Evolutionary conservation across 2,888 invertebrate species (phyloP), one percentile per base, ranked within the genome.

Genomic region (Philonicus albiceps): DNA sequence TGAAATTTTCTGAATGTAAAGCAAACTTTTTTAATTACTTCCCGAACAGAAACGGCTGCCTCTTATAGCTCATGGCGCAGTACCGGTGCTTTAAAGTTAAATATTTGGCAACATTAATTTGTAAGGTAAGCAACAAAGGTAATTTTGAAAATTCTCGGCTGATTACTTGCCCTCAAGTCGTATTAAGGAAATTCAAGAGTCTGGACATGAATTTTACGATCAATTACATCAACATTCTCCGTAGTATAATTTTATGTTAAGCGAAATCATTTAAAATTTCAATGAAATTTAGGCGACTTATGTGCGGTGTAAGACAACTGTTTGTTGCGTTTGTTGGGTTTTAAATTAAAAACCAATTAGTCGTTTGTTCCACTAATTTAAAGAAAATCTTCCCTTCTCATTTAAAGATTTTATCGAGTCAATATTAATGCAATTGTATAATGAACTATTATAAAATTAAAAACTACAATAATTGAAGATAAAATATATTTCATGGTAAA

Each of bases 11-110:
- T 43, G 73, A 73, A 73, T 73, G 84, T 73, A 84, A 84, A 73
- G 40, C 49, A 84, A 84, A 84, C 72, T 84, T 84, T 84, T 84
- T 84, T 84, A 73, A 84, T 84, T 84, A 84, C 84, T 84, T 84
- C 43, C 84, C 73, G 73, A 84, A 84, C 27, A 84, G 27, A 73
- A 84, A 73, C 73, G 73, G 73, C 73, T 73, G 43, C 84, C 73
- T 84, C 34, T 84, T 43, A n/a, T n/a, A 19, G 73, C 84, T 43
- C n/a, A 43, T 7, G 84, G 73, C 73, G 2, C 22, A 64, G 34
- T 22, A 11, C 34, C n/a, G 34, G 34, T 64, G 81, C 64, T 55
- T 83, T 64, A 64, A 83, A 83, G 84, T 40, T 84, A 84, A 84
- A 84, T 84, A 73, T 84, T 84, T 84, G 84, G 73, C 31, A 73